Evolutionary conservation across 2,113 vertebrate genomes (phyloP), one percentile per base, ranked within the genome.

Genomic region (Leptodactylus fuscus): DNA sequence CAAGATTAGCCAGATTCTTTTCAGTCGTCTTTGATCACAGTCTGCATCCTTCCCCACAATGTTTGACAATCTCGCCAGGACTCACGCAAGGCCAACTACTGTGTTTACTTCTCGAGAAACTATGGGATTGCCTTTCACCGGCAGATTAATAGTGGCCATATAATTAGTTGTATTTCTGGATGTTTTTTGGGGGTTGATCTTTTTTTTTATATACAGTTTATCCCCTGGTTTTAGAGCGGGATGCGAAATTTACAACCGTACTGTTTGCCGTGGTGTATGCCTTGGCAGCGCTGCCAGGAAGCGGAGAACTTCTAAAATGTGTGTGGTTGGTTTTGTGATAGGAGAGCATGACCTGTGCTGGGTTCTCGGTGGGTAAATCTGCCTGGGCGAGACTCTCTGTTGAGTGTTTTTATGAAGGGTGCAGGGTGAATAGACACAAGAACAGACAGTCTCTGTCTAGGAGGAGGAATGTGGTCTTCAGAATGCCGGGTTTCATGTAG

Each of bases 11-110:
- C 6, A 58, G 71, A 62, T 90, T 91, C 85, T 87, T n/a, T 76
- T 88, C 82, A 22, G 77, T 41, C 82, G 81, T 86, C 92, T 93
- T 93, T 94, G 93, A 94, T 94, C 93, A 91, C 84, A 85, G 80
- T 89, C 75, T 22, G 6, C 69, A 36, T 85, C 81, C 85, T 83
- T 71, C 87, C 89, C 85, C 73, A 24, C 80, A 16, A 71, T 24
- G 74, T 88, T 89, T 91, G 89, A 87, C 88, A 84, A 88, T 7
- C 85, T 70, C 67, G 5, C 73, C 70, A 83, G 60, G 87, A 82
- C 79, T 85, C 77, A 71, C 36, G 71, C 24, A 20, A 71, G 6
- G 74, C 49, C 80, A 60, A 0, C 82, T 81, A 0, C 75, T 67
- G 38, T 81, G 27, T 83, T 48, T 80, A n/a, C 81, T 81, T 9